A percentile compares a stretch with the other conserved stretches of the same genome.
phyloP scores from a whole-genome alignment of 2,888 invertebrate genomes.

The Amiota mariae region DNA sequence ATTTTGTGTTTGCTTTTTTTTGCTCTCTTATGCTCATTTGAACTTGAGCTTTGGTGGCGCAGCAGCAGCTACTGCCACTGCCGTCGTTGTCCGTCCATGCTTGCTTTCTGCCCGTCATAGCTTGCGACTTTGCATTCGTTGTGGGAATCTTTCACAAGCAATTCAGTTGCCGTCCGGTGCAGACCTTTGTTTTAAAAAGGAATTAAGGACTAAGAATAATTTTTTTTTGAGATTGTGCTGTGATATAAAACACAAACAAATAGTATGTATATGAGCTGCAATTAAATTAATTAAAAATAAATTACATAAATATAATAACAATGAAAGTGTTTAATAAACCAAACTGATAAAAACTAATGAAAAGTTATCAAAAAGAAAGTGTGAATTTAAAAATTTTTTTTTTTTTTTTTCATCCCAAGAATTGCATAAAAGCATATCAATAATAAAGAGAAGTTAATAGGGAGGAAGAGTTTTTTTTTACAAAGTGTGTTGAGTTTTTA shows the following conservation, averaged over 20 bases:
- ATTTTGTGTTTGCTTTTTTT: constrained; percentile 12
- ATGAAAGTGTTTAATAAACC: constrained; percentile 7
- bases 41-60: constrained; percentile 41
- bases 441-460: not conserved
- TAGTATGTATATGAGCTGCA: constrained; percentile 61
- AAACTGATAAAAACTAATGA: no score
- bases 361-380: not conserved
- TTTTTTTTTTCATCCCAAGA: not conserved
- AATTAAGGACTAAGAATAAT: constrained; percentile 58
- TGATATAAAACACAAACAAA: constrained; percentile 69
- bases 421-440: not conserved
- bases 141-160: constrained; percentile 62
- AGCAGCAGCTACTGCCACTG: not conserved
- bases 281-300: constrained; percentile 18
- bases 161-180: constrained; percentile 70
- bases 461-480: not conserved
- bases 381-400: constrained; percentile 2
- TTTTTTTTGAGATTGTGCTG: constrained; percentile 69
- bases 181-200: constrained; percentile 66
- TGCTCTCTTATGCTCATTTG: constrained; percentile 37
- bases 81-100: constrained; percentile 25
- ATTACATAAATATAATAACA: constrained; percentile 31
- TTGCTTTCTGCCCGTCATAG: constrained; percentile 39
- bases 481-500: no score
- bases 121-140: constrained; percentile 49